phyloP scores from a whole-genome alignment of 2,113 vertebrate species.

The Lophotis ruficrista region DNA sequence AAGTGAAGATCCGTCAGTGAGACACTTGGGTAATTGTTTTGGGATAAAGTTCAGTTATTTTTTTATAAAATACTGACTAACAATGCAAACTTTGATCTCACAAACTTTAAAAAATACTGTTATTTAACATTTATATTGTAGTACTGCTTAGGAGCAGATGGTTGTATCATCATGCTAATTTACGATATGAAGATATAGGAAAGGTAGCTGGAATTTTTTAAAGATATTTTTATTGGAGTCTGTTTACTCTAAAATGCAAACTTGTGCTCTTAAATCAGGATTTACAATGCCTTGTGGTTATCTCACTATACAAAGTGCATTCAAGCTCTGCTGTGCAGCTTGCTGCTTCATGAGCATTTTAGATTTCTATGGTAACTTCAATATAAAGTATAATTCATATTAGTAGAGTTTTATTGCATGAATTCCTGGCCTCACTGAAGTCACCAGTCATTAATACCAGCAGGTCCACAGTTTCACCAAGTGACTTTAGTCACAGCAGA shows the following conservation, averaged over 20 bases:
- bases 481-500: background rate
- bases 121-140: background rate
- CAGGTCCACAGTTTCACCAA: background rate
- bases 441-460: background rate
- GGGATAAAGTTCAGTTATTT: background rate
- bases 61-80: background rate
- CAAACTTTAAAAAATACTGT: background rate
- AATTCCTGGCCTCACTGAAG: background rate
- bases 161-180: background rate
- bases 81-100: background rate
- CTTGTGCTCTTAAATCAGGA: background rate
- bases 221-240: background rate
- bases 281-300: background rate
- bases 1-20: background rate
- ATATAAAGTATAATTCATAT: background rate
- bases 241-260: constrained; percentile 12
- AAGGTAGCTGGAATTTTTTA: background rate
- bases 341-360: background rate
- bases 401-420: background rate
- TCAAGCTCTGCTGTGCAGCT: background rate
- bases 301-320: background rate
- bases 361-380: background rate
- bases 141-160: background rate
- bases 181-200: background rate
- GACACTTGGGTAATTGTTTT: background rate